Evolutionary conservation across 2,888 invertebrate genomes (phyloP), one percentile per base, ranked within the genome.

Genomic region (Ceramica pisi): DNA sequence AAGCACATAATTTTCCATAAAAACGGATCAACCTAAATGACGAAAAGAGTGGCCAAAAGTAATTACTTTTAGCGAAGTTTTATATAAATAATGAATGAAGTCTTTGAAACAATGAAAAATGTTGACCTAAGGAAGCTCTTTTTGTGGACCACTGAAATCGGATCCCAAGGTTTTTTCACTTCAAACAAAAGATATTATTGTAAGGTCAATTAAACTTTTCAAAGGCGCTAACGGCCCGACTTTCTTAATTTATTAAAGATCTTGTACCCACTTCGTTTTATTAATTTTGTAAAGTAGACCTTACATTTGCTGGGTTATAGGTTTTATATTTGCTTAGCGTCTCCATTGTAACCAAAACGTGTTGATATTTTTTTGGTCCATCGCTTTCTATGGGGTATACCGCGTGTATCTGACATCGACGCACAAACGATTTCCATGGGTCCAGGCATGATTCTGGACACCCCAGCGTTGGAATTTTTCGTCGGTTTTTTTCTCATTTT

Each of bases 131-230:
- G 53, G 65, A 84, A 87, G 86, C 68, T 77, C 78, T 86, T 87
- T 87, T 84, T 80, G 71, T 73, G 60, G 78, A 75, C 76, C 67
- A 66, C 77, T 80, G 83, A 85, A 87, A 87, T 73, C 75, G 78
- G 84, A 86, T 80, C 73, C 71, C 80, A 86, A 87, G 83, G 83
- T 84, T 87, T 81, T 81, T 80, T 81, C 71, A 73, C 81, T 75
- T 79, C 83, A 86, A 87, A 93, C 90, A 93, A 94, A 90, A 91
- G 89, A 89, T 91, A 91, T 92, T 91, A 88, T 92, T 92, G 89
- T 91, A 90, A 88, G 90, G 89, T 90, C 91, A 91, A 91, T 93
- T 92, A 89, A 93, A 92, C 90, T 93, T 92, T 90, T 85, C 84
- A 78, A 86, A 87, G 82, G 87, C 86, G 87, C 89, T 88, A 90